Evolutionary conservation across 2,797 vertebrate genomes (phyloP).

Genomic region (Galagoides demidoff): DNA sequence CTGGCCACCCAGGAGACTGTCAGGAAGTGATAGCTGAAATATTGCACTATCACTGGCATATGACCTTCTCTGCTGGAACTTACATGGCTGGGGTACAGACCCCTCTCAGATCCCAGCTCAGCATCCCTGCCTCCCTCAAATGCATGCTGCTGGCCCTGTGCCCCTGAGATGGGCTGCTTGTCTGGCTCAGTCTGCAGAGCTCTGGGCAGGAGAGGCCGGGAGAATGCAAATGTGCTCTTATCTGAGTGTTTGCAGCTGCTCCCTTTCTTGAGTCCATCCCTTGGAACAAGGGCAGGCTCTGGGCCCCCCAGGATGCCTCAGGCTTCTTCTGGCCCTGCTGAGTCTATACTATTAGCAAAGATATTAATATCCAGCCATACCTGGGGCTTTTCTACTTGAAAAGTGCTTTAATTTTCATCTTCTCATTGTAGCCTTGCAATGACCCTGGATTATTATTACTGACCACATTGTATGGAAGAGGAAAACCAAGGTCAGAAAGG

Average conservation of each 20-base stretch:
- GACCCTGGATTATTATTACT: neutral
- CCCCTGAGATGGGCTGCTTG: neutral
- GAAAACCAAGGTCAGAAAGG: neutral
- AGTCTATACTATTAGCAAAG: neutral
- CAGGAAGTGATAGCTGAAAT: neutral
- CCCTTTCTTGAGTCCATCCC: neutral
- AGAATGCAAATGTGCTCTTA: constrained; percentile 74
- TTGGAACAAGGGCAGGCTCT: constrained; percentile 42
- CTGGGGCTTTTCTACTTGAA: constrained; percentile 2
- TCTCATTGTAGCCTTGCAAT: neutral
- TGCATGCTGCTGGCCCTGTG: neutral
- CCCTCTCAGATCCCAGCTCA: neutral
- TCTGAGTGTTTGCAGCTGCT: constrained; percentile 65
- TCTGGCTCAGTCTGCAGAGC: constrained; percentile 12
- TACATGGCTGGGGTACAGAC: neutral
- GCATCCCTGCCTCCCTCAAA: neutral
- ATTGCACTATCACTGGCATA: neutral
- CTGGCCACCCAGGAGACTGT: neutral
- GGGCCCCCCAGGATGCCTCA: neutral
- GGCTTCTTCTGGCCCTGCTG: neutral
- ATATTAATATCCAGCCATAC: neutral
- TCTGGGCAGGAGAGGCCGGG: neutral
- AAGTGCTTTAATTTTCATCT: constrained; percentile 5
- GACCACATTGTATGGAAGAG: neutral
- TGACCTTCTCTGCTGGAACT: neutral